Evolutionary conservation across 2,888 invertebrate genomes (phyloP).

Genomic region (Spodoptera picta): DNA sequence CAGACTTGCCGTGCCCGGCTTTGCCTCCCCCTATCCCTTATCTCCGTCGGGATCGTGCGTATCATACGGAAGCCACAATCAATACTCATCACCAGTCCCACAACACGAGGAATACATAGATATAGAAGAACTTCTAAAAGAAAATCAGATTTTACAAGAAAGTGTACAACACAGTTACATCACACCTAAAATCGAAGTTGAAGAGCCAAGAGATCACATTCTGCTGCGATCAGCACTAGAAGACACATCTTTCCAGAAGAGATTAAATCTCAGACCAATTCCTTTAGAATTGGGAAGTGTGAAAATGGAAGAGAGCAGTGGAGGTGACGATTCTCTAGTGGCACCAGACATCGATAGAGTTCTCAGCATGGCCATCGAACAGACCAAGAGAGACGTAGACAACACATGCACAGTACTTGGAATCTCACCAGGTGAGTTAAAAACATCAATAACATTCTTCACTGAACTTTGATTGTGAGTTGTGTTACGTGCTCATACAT

Average conservation of each 20-base stretch:
- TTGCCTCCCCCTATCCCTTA: constrained; percentile 85
- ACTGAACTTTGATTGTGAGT: constrained; percentile 38
- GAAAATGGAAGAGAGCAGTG: constrained; percentile 92
- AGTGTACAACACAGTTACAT: constrained; percentile 79
- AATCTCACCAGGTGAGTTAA: constrained; percentile 95
- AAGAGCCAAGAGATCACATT: constrained; percentile 91
- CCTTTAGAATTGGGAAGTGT: constrained; percentile 90
- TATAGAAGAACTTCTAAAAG: constrained; percentile 89
- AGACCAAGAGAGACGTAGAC: constrained; percentile 95
- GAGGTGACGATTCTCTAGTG: constrained; percentile 88
- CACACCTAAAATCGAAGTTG: constrained; percentile 88
- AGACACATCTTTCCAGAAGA: constrained; percentile 95
- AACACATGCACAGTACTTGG: constrained; percentile 95
- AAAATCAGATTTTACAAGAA: constrained; percentile 87
- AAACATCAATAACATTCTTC: constrained; percentile 51
- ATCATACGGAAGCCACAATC: constrained; percentile 89
- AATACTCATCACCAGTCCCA: constrained; percentile 86
- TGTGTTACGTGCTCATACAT: constrained; percentile 52
- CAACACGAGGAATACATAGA: constrained; percentile 90
- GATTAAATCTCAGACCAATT: constrained; percentile 94
- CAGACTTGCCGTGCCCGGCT: constrained; percentile 85
- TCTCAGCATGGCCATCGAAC: constrained; percentile 94
- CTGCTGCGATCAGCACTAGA: constrained; percentile 93
- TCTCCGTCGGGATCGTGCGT: constrained; percentile 89
- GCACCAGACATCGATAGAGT: constrained; percentile 95